A percentile compares a stretch with the other conserved stretches of the same genome.
phyloP scores from a whole-genome alignment of 1,140 invertebrate genomes.

The Drepana arcuata region DNA sequence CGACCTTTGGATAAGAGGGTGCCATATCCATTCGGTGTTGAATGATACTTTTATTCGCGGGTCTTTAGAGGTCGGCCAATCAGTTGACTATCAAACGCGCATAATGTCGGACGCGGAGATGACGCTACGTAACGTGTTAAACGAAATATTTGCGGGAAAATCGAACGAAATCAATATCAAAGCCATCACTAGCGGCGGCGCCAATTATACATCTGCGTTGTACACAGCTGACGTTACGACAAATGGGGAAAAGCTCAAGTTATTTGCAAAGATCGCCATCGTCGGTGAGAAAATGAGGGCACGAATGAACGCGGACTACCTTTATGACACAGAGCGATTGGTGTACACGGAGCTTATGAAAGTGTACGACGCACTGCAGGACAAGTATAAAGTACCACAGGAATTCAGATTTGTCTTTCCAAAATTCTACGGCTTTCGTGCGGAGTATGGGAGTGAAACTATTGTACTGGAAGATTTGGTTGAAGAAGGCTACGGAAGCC shows the following conservation, averaged over 20 bases:
- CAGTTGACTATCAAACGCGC: too few species aligned
- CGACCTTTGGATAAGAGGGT: too few species aligned
- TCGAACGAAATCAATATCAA: background rate
- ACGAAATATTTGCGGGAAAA: too few species aligned
- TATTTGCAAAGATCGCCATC: slow-evolving; percentile 39
- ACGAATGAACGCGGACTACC: slow-evolving; percentile 3
- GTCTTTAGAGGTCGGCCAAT: too few species aligned
- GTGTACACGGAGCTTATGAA: slow-evolving; percentile 30
- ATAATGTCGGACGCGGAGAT: too few species aligned
- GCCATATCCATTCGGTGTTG: too few species aligned
- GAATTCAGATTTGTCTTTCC: slow-evolving; percentile 16
- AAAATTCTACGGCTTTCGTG: slow-evolving; percentile 14
- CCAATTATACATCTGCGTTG: slow-evolving; percentile 28
- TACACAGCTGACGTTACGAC: slow-evolving; percentile 21
- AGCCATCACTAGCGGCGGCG: slow-evolving; percentile 13
- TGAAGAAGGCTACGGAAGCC: slow-evolving; percentile 4
- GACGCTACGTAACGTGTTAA: too few species aligned
- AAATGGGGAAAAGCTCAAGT: slow-evolving; percentile 18
- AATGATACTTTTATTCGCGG: too few species aligned
- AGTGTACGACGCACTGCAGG: slow-evolving; percentile 27
- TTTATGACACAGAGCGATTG: slow-evolving; percentile 31
- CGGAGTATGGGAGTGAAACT: slow-evolving; percentile 6
- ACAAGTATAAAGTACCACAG: slow-evolving; percentile 16
- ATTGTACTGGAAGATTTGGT: slow-evolving; percentile 18
- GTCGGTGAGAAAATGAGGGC: slow-evolving; percentile 25